phyloP scores from a whole-genome alignment of 2,113 vertebrate species.

The Ahaetulla prasina region DNA sequence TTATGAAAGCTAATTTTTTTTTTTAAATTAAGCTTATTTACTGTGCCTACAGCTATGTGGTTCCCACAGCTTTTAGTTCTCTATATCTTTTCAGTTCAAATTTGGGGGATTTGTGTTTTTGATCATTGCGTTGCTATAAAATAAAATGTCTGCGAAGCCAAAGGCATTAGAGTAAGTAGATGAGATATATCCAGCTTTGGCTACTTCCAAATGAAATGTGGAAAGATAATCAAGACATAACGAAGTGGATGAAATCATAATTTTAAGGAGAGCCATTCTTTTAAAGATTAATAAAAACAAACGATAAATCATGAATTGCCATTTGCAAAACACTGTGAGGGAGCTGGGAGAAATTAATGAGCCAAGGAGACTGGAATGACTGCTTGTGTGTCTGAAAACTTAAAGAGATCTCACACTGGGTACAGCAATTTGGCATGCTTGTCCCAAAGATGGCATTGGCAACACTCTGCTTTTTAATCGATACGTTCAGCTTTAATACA shows the following conservation, averaged over 20 bases:
- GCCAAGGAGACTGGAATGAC: constrained; percentile 20
- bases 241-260: constrained; percentile 1
- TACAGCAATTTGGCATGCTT: constrained; percentile 10
- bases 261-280: constrained; percentile 21
- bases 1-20: background rate
- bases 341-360: constrained; percentile 36
- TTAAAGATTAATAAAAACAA: constrained; percentile 39
- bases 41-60: background rate
- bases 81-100: background rate
- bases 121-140: constrained; percentile 6
- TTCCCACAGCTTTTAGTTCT: background rate
- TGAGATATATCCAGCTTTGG: constrained; percentile 17
- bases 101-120: background rate
- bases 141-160: background rate
- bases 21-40: background rate
- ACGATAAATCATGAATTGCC: constrained; percentile 24
- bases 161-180: constrained; percentile 23
- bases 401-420: background rate
- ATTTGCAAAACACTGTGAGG: constrained; percentile 23
- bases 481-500: constrained; percentile 10
- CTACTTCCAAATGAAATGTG: constrained; percentile 30
- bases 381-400: constrained; percentile 13
- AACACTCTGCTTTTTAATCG: constrained; percentile 20
- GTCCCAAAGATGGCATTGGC: background rate
- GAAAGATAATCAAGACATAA: constrained; percentile 35